A percentile compares a stretch with the other conserved stretches of the same genome.
phyloP scores from a whole-genome alignment of 2,113 vertebrate genomes.

The Riparia riparia region DNA sequence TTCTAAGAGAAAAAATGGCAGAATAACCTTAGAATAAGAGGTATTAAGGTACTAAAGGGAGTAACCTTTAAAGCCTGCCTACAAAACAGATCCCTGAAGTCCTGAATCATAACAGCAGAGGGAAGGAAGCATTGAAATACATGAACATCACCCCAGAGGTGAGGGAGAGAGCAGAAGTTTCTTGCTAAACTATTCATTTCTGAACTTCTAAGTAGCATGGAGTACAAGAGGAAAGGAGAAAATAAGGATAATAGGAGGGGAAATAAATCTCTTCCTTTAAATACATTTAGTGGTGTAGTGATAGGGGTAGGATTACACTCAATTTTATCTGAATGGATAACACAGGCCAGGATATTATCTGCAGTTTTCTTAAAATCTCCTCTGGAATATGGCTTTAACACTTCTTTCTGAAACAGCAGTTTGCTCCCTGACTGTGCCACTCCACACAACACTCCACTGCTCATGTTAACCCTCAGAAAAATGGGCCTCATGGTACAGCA shows the following conservation, averaged over 20 bases:
- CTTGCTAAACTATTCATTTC: constrained; percentile 9
- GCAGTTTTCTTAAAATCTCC: constrained; percentile 28
- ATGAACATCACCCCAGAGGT: neutral
- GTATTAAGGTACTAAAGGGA: constrained; percentile 39
- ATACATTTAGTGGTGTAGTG: neutral
- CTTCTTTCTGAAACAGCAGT: neutral
- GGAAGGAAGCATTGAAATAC: constrained; percentile 10
- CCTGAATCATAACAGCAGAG: neutral
- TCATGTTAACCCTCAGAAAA: neutral
- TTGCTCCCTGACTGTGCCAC: neutral
- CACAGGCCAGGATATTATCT: neutral
- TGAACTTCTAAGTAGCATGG: neutral
- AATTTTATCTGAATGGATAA: constrained; percentile 23
- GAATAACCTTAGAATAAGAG: constrained; percentile 50
- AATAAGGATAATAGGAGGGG: neutral
- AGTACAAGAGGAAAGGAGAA: neutral
- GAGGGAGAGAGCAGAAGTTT: neutral
- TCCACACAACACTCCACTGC: neutral
- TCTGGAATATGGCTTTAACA: neutral
- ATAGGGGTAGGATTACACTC: constrained; percentile 30
- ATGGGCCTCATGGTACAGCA: neutral
- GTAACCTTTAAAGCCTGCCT: constrained; percentile 64
- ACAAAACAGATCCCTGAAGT: constrained; percentile 26
- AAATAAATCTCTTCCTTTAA: constrained; percentile 39
- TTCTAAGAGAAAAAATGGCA: constrained; percentile 20